phyloP scores from a whole-genome alignment of 2,888 invertebrate species.

The Stictocephala bisonia region DNA sequence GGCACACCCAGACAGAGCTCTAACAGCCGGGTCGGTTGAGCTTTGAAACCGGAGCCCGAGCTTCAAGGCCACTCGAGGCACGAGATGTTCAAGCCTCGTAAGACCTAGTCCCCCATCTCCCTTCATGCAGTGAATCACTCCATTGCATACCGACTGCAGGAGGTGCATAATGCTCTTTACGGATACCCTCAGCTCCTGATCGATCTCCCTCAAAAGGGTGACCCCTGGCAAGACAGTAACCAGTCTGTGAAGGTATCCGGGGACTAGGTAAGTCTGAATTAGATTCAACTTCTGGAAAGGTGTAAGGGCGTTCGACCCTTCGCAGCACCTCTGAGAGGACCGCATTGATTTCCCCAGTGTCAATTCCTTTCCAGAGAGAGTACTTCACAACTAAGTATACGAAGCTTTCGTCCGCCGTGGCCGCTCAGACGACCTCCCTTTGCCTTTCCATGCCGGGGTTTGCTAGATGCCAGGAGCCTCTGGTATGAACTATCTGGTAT shows the following conservation, averaged over 20 bases:
- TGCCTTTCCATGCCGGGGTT: constrained; percentile 56
- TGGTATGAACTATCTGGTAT: neutral
- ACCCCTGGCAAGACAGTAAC: neutral
- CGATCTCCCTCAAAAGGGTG: neutral
- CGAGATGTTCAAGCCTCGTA: constrained; percentile 57
- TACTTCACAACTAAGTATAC: constrained; percentile 7
- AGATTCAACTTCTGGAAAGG: constrained; percentile 28
- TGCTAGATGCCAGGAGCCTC: constrained; percentile 60
- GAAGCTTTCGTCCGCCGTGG: constrained; percentile 1
- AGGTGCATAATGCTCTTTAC: constrained; percentile 55
- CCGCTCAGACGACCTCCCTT: constrained; percentile 34
- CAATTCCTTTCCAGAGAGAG: constrained; percentile 32
- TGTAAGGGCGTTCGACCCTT: neutral
- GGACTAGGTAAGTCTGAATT: neutral
- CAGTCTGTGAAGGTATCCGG: constrained; percentile 37
- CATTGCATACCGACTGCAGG: constrained; percentile 55
- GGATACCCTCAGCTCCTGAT: constrained; percentile 22
- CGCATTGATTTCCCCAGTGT: neutral
- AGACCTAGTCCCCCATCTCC: constrained; percentile 62
- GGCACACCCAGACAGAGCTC: neutral
- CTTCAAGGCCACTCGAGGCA: constrained; percentile 50
- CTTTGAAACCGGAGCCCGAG: constrained; percentile 47
- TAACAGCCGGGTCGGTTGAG: constrained; percentile 7
- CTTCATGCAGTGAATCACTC: constrained; percentile 59
- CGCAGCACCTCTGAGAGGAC: neutral